Conservation (phyloP, 2,797 vertebrate genomes). For the Alfaro cultratus region DNA sequence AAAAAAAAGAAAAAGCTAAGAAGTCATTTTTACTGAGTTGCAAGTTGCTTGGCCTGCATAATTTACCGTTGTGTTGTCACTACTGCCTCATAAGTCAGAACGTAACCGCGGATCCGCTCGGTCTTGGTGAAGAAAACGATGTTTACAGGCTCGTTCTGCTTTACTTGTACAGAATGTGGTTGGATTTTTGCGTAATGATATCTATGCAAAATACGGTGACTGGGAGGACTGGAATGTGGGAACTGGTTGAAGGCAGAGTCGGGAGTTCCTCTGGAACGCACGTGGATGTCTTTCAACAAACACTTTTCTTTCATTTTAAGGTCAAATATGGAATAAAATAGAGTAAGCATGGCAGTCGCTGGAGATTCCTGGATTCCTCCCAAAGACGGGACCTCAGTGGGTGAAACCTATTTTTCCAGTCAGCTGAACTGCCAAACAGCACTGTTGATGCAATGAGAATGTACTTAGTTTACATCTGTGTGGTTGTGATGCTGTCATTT, state of each 20-base stretch:
- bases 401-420: constrained; percentile 64
- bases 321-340: background rate
- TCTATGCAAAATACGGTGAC: constrained; percentile 79
- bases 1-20: constrained; percentile 16
- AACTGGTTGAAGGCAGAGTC: constrained; percentile 16
- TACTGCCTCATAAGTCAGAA: constrained; percentile 21
- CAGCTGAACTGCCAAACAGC: constrained; percentile 69
- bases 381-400: constrained; percentile 65
- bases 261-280: constrained; percentile 28
- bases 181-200: constrained; percentile 66
- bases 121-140: constrained; percentile 35
- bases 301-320: constrained; percentile 20
- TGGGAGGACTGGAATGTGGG: constrained; percentile 51
- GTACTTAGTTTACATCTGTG: constrained; percentile 74
- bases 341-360: background rate
- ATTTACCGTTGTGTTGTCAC: constrained; percentile 39
- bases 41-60: constrained; percentile 33
- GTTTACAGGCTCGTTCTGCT: constrained; percentile 65
- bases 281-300: constrained; percentile 9
- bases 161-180: constrained; percentile 70
- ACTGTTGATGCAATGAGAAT: constrained; percentile 78
- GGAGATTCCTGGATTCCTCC: background rate
- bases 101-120: constrained; percentile 22
- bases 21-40: constrained; percentile 30
- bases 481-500: constrained; percentile 47